Base-by-base conservation (phyloP, 2,888 invertebrate genomes). In the Cheilosia vulpina region DNA sequence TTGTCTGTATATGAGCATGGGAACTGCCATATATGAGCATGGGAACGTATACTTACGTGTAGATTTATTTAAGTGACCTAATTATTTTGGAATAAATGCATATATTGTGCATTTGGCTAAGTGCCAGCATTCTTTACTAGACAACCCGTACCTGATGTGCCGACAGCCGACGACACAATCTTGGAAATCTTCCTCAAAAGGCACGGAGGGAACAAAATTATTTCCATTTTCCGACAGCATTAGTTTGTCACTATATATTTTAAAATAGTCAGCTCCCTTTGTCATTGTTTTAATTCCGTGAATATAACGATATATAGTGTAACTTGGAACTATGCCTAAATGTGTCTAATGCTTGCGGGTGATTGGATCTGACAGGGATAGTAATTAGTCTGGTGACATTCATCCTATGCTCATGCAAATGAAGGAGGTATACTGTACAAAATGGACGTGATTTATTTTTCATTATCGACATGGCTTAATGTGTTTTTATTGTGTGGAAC, bases 21-120 rank as follows among this genome's bases (percentile, higher is more conserved):
- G 2, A 47, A 43, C 6, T 15, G 0, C 52, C 17, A 45, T 45
- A 55, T 53, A 31, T 53, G 24, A 7, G 31, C 52, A 53, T 27
- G 27, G 19, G 2, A 47, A 43, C 6, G 15, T 19, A 50, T 66
- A 66, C 65, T 50, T 75, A 75, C 57, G 57, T 75, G 58, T 58
- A 52, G 21, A 68, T 63, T 63, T 80, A 66, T 80, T 71, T 9
- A 58, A 58, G 58, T 66, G 77, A 82, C 81, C 81, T 60, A 75
- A 57, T 60, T 21, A 45, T 68, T 72, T 78, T 71, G 57, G 27
- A 41, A 34, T 47, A 47, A n/a, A 53, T 21, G 19, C 60, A 52
- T 50, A 57, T 38, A 55, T 52, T 43, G 57, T 71, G 57, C 65
- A 71, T 43, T 66, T 82, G 82, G 82, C 65, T 11, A 7, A 47